Percentiles rank a stretch among this genome's conserved stretches.
phyloP scores from a whole-genome alignment of 2,797 vertebrate genomes.

The Smutsia temminckii region DNA sequence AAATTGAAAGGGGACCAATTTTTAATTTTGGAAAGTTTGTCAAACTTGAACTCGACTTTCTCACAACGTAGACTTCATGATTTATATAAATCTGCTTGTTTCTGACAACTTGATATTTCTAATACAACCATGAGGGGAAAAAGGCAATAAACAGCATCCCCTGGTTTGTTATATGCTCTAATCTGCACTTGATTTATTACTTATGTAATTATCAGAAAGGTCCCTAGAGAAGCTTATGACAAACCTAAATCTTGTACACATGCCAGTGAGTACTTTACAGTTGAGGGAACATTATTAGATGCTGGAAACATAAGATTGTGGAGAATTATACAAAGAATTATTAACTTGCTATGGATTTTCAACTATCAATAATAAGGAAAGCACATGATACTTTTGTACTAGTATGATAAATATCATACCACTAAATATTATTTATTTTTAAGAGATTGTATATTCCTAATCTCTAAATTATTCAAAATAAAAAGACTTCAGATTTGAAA shows the following conservation, averaged over 20 bases:
- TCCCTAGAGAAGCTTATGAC: neutral
- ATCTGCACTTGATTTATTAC: neutral
- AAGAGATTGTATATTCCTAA: neutral
- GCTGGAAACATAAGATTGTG: neutral
- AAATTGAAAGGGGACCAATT: neutral
- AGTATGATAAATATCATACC: neutral
- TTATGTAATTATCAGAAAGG: neutral
- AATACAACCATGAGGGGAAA: neutral
- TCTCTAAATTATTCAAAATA: neutral
- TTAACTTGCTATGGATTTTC: neutral
- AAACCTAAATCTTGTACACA: neutral
- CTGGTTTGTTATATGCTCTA: neutral
- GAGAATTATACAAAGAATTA: neutral
- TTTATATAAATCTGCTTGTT: neutral
- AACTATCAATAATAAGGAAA: neutral
- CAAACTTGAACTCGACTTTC: neutral
- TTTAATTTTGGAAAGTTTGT: neutral
- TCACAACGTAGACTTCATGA: neutral
- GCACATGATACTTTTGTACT: neutral
- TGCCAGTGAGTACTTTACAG: neutral
- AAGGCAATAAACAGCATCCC: neutral
- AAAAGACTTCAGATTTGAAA: neutral
- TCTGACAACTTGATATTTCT: neutral
- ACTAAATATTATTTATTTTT: neutral
- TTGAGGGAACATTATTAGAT: neutral